These are phyloP conservation scores for Brienomyrus longianalis DNA, from an alignment of 2,113 vertebrate genomes.

Conservation along the genomic window DNA sequence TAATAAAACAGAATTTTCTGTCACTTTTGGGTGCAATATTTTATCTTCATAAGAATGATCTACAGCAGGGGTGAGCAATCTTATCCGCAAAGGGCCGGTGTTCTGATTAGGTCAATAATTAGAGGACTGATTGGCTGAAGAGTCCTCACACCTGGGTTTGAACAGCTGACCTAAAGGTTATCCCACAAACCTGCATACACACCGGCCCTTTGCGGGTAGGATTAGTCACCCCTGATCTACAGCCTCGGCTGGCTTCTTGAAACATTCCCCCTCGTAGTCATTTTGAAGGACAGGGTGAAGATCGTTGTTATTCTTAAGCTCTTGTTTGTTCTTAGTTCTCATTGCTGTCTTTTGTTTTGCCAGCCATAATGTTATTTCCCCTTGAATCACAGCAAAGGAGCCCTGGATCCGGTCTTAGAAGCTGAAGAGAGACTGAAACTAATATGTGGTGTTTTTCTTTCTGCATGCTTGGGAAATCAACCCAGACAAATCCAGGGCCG, in stretches of 20 bases:
- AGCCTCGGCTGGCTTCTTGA: not conserved
- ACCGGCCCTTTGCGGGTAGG: too few species aligned
- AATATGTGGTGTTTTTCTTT: not conserved
- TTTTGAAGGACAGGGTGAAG: not conserved
- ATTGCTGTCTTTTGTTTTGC: not conserved
- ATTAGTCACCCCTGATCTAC: not conserved
- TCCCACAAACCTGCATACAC: too few species aligned
- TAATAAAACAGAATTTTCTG: not conserved
- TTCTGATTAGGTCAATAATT: too few species aligned
- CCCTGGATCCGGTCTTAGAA: not conserved
- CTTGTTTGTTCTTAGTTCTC: not conserved
- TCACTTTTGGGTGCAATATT: not conserved
- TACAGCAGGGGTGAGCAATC: not conserved
- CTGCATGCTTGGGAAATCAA: not conserved
- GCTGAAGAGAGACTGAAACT: not conserved
- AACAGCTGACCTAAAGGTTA: too few species aligned
- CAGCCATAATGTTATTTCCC: not conserved
- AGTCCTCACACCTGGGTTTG: too few species aligned
- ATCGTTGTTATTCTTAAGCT: not conserved
- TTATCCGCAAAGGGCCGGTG: too few species aligned
- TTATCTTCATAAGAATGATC: not conserved
- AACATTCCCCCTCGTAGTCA: not conserved
- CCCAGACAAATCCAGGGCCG: not conserved
- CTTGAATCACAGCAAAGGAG: not conserved
- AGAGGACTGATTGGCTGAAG: too few species aligned